A percentile compares a stretch with the other conserved stretches of the same genome.
These are phyloP conservation scores for Platalea minor DNA, from an alignment of 2,797 vertebrate species.

Conservation along the genomic window DNA sequence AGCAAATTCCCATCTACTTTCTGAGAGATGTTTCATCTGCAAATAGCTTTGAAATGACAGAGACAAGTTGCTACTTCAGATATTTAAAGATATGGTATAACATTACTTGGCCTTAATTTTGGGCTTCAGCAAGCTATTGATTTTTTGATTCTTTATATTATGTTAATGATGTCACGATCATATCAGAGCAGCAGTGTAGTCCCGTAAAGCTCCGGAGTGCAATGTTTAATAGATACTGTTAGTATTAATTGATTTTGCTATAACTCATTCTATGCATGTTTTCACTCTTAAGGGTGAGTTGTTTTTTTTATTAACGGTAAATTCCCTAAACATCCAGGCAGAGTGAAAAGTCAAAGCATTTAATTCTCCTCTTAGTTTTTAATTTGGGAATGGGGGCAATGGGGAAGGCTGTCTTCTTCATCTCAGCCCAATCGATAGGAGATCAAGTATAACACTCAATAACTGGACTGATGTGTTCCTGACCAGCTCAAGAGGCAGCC, in stretches of 20 bases:
- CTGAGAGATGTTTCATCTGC: background rate
- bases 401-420: background rate
- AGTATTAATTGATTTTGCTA: conserved; percentile 54
- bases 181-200: conserved; percentile 31
- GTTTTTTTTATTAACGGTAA: background rate
- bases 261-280: conserved; percentile 7
- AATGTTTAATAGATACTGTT: conserved; percentile 50
- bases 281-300: background rate
- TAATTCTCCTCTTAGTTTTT: conserved; percentile 24
- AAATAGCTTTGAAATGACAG: conserved; percentile 26
- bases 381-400: background rate
- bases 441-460: conserved; percentile 62
- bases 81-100: background rate
- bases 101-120: conserved; percentile 46
- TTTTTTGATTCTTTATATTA: conserved; percentile 61
- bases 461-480: conserved; percentile 10
- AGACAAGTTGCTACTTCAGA: conserved; percentile 39
- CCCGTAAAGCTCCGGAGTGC: conserved; percentile 48
- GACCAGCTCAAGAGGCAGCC: background rate
- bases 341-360: conserved; percentile 21
- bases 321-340: background rate
- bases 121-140: conserved; percentile 61
- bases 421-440: conserved; percentile 35
- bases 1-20: background rate
- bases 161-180: conserved; percentile 61